A percentile compares a stretch with the other conserved stretches of the same genome.
These are phyloP conservation scores for Microctonus hyperodae DNA, from an alignment of 2,888 invertebrate genomes.

Conservation along the genomic window DNA sequence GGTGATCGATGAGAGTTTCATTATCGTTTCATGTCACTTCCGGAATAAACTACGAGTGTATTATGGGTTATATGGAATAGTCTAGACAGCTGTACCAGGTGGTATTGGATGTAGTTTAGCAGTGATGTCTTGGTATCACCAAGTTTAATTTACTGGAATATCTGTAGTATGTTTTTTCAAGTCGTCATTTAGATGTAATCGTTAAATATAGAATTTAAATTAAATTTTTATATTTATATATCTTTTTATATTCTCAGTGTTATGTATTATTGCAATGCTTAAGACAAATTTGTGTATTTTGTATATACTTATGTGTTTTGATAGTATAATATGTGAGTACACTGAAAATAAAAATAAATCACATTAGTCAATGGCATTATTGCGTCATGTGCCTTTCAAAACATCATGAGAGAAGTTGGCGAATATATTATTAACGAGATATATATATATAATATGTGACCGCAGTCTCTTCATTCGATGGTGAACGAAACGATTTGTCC, in stretches of 20 bases:
- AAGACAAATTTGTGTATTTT: not conserved
- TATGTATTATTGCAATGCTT: not conserved
- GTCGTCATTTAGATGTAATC: slow-evolving; percentile 44
- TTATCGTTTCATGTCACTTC: slow-evolving; percentile 15
- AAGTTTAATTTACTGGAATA: slow-evolving; percentile 35
- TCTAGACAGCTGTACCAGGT: slow-evolving; percentile 28
- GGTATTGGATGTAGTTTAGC: slow-evolving; percentile 3
- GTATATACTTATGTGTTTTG: not conserved
- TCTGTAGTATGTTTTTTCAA: not conserved
- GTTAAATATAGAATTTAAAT: slow-evolving; percentile 46
- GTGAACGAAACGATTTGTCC: slow-evolving; percentile 28
- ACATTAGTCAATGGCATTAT: not conserved
- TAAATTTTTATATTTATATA: slow-evolving; percentile 10
- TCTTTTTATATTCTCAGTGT: not conserved
- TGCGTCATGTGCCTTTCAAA: slow-evolving; percentile 2
- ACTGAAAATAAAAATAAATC: slow-evolving; percentile 4
- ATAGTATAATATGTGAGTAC: too few species aligned
- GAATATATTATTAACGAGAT: slow-evolving; percentile 4
- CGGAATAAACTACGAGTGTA: not conserved
- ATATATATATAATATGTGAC: slow-evolving; percentile 14
- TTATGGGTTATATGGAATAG: not conserved
- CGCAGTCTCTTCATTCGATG: not conserved
- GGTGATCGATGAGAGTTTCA: slow-evolving; percentile 14
- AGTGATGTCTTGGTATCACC: slow-evolving; percentile 30
- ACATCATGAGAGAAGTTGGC: slow-evolving; percentile 1